A percentile compares a stretch with the other conserved stretches of the same genome.
Conservation (phyloP, 1,140 invertebrate species). For the Cydia strobilella region DNA sequence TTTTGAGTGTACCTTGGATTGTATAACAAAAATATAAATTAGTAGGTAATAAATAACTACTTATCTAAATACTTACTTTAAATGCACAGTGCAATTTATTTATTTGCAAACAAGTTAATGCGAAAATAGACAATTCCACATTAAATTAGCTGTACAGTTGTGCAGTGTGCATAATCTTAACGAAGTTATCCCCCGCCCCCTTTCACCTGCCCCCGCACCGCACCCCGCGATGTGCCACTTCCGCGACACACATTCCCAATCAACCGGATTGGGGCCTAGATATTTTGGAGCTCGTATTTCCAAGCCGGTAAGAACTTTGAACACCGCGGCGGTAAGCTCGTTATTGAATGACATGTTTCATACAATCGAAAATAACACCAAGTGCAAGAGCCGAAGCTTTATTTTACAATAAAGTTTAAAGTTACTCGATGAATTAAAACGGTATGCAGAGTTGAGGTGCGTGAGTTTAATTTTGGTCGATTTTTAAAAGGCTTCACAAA, state of each 20-base stretch:
- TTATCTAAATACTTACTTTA: no score
- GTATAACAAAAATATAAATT: no score
- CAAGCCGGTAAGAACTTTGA: slow-evolving; percentile 45
- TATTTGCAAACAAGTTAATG: not conserved
- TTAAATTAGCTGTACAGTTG: not conserved
- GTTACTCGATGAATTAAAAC: slow-evolving; percentile 53
- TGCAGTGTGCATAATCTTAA: slow-evolving; percentile 41
- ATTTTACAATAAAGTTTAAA: slow-evolving; percentile 35
- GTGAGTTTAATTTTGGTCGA: slow-evolving; percentile 52
- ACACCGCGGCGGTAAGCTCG: not conserved
- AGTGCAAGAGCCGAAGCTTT: slow-evolving; percentile 35
- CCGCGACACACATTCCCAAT: slow-evolving; percentile 61
- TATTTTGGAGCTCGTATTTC: slow-evolving; percentile 51
- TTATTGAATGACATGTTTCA: slow-evolving; percentile 6
- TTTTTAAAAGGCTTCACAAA: slow-evolving; percentile 47
- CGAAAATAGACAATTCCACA: not conserved
- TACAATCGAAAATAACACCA: slow-evolving; percentile 9
- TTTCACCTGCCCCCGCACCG: slow-evolving; percentile 43
- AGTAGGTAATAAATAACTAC: no score
- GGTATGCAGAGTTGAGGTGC: slow-evolving; percentile 50
- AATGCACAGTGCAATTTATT: no score
- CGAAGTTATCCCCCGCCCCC: slow-evolving; percentile 33
- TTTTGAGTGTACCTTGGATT: no score
- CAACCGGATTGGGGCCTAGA: slow-evolving; percentile 67
- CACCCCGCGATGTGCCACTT: slow-evolving; percentile 49